Conservation (phyloP, 2,797 vertebrate species). For the Smutsia gigantea region DNA sequence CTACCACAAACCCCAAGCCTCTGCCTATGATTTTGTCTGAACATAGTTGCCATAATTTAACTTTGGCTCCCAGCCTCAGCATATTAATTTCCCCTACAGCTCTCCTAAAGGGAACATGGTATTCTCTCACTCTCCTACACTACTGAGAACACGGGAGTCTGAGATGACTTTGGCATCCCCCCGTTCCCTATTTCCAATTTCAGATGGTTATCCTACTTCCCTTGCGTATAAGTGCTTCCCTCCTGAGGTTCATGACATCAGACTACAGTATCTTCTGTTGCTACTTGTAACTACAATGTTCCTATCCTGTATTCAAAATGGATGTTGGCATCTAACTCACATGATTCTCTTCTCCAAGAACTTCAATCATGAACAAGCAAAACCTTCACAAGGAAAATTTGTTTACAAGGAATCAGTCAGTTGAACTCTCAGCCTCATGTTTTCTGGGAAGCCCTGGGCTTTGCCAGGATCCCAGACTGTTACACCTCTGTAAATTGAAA, state of each 20-base stretch:
- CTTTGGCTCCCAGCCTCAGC: not conserved
- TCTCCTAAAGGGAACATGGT: conserved; percentile 1
- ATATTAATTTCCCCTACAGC: not conserved
- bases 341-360: not conserved
- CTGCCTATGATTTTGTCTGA: not conserved
- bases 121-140: not conserved
- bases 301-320: not conserved
- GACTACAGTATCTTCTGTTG: not conserved
- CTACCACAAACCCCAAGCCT: not conserved
- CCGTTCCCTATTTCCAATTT: not conserved
- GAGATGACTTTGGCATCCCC: not conserved
- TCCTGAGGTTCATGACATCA: not conserved
- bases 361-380: not conserved
- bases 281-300: not conserved
- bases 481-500: not conserved
- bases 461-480: not conserved
- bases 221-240: not conserved
- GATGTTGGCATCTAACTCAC: not conserved
- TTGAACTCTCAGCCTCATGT: not conserved
- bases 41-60: not conserved
- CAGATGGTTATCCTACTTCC: not conserved
- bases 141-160: not conserved
- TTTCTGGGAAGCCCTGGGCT: not conserved
- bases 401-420: not conserved
- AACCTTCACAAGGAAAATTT: not conserved